phyloP scores from a whole-genome alignment of 37 sponge, comb jelly and placozoan genomes.

The Halichondria panicea region DNA sequence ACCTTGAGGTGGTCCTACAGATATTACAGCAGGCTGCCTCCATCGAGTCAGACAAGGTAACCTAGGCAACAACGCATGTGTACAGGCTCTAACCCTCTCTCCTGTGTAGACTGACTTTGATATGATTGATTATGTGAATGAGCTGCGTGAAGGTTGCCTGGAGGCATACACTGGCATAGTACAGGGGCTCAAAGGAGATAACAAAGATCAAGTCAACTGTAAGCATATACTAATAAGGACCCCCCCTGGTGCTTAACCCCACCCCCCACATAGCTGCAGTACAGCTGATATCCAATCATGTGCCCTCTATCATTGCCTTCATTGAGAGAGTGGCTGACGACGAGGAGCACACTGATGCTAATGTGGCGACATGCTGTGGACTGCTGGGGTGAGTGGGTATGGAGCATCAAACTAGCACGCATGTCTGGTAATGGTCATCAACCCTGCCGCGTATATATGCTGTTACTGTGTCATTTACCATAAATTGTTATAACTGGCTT shows the following conservation, averaged over 20 bases:
- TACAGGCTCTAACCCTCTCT: background rate
- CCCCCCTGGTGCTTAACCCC: too few relatives aligned
- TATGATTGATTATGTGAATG: constrained; percentile 91
- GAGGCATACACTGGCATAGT: constrained; percentile 98
- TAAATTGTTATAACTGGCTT: too few relatives aligned
- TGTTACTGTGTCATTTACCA: too few relatives aligned
- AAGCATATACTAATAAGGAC: background rate
- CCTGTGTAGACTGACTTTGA: constrained; percentile 77
- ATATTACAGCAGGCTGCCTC: constrained; percentile 87
- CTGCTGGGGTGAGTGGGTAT: constrained; percentile 94
- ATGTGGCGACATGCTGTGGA: constrained; percentile 69
- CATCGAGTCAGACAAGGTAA: background rate
- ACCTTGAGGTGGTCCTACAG: constrained; percentile 65
- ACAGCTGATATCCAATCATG: constrained; percentile 61
- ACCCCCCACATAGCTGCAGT: constrained; percentile 51
- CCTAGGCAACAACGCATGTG: background rate
- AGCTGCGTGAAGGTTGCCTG: constrained; percentile 92
- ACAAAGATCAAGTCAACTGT: constrained; percentile 13
- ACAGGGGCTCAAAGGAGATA: constrained; percentile 87
- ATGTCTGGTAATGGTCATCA: background rate
- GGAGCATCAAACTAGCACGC: background rate
- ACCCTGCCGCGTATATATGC: too few relatives aligned
- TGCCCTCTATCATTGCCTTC: constrained; percentile 76
- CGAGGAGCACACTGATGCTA: constrained; percentile 79
- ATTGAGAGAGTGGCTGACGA: constrained; percentile 76